Conservation (phyloP, 2,797 vertebrate genomes). For the Acropternis orthonyx region DNA sequence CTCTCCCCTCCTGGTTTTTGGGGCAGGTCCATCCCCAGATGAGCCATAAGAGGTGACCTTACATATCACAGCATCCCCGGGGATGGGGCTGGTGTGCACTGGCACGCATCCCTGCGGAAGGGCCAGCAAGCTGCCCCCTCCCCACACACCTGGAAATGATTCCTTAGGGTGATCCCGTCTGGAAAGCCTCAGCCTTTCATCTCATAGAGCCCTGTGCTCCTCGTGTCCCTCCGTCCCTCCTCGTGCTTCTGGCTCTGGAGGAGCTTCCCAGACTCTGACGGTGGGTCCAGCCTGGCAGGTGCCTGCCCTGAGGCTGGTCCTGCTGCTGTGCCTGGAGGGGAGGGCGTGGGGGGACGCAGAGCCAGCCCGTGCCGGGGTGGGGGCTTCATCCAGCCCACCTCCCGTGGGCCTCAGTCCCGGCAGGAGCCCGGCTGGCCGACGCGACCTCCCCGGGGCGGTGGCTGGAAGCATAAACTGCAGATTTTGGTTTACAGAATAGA, state of each 20-base stretch:
- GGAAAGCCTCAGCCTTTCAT: constrained; percentile 44
- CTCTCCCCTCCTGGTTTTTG: background rate
- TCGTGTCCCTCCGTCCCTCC: background rate
- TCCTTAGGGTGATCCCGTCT: background rate
- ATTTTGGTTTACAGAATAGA: constrained; percentile 57
- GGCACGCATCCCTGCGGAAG: background rate
- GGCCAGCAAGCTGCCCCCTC: background rate
- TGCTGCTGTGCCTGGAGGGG: background rate
- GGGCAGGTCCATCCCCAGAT: background rate
- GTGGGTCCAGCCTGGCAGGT: background rate
- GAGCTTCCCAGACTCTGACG: background rate
- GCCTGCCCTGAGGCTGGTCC: background rate
- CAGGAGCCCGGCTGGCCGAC: rapidly evolving
- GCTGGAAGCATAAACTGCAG: constrained; percentile 43
- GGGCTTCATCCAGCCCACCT: background rate
- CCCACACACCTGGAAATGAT: background rate
- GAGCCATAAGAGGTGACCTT: background rate
- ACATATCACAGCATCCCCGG: background rate
- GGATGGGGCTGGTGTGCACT: background rate
- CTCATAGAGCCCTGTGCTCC: background rate
- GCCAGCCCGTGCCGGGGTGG: background rate
- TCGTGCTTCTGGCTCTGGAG: background rate
- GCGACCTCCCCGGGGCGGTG: background rate
- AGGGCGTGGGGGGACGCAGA: background rate
- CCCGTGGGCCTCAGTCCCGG: rapidly evolving